Evolutionary conservation across 1,140 invertebrate genomes (phyloP).

Genomic region (Lepidurus arcticus): DNA sequence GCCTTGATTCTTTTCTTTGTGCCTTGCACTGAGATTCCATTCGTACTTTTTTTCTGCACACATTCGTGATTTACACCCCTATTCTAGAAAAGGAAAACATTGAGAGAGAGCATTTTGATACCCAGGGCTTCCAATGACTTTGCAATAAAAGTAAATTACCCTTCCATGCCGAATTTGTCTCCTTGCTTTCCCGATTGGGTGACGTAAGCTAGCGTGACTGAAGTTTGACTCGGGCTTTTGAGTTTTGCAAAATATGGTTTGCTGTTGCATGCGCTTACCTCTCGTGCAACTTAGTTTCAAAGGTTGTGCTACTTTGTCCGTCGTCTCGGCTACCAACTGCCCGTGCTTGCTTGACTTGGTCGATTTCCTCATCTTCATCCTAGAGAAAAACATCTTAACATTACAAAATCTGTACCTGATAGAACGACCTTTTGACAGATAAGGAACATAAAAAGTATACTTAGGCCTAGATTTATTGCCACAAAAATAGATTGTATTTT

Average conservation of each 20-base stretch:
- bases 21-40: background rate
- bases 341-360: slow-evolving; percentile 7
- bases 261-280: background rate
- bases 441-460: background rate
- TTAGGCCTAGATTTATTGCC: slow-evolving; percentile 1
- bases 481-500: background rate
- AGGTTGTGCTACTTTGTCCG: slow-evolving; percentile 2
- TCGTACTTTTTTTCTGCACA: background rate
- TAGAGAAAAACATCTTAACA: background rate
- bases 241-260: slow-evolving; percentile 6
- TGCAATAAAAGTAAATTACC: background rate
- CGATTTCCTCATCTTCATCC: slow-evolving; percentile 2
- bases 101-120: background rate
- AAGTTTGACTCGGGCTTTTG: background rate
- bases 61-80: background rate
- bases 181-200: background rate
- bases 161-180: background rate
- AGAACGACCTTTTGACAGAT: background rate
- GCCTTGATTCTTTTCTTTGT: background rate
- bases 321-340: background rate
- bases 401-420: background rate
- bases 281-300: slow-evolving; percentile 4
- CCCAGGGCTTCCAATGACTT: slow-evolving; percentile 14
- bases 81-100: background rate
- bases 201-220: background rate